Evolutionary conservation across 2,888 invertebrate genomes (phyloP), one percentile per base, ranked within the genome.

Genomic region (Morpho deidamia): DNA sequence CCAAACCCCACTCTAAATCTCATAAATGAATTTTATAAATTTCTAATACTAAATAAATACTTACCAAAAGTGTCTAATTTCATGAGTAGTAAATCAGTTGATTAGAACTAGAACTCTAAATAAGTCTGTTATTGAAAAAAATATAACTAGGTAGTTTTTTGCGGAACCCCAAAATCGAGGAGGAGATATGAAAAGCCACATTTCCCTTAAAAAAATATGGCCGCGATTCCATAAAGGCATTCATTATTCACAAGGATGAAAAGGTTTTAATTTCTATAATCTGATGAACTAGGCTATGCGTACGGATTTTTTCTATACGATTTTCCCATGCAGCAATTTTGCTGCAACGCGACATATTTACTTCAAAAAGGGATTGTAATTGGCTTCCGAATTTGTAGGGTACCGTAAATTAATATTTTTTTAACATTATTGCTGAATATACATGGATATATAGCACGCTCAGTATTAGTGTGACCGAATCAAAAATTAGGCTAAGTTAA

Each of bases 301-400:
- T 58, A 41, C 51, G n/a, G 34, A 46, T 58, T 43, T 10, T n/a
- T 46, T 44, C 50, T 55, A 45, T 51, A 55, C 42, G 48, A 51
- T 51, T 55, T 58, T 55, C 38, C 40, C 45, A 34, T 47, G 41
- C 47, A 42, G 43, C 42, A 48, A 40, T 49, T 14, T 44, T 11
- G 32, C 34, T 32, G 56, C 44, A 14, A 40, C 45, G 47, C 37
- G 12, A 39, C 9, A 35, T 40, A 45, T 51, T 53, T 46, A 45
- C 39, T 44, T 71, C 74, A 74, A 71, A 78, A 74, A 81, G 78
- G 79, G 81, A 78, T 48, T 42, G 42, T 49, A 42, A 42, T 42
- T 41, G 34, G 12, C 41, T 14, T 42, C 11, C 12, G 38, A n/a
- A 9, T 2, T 34, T 35, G 7, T 41, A 34, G 49, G 49, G 49